Evolutionary conservation across 2,888 invertebrate genomes (phyloP), one percentile per base, ranked within the genome.

Genomic region (Leptopterna dolabrata): DNA sequence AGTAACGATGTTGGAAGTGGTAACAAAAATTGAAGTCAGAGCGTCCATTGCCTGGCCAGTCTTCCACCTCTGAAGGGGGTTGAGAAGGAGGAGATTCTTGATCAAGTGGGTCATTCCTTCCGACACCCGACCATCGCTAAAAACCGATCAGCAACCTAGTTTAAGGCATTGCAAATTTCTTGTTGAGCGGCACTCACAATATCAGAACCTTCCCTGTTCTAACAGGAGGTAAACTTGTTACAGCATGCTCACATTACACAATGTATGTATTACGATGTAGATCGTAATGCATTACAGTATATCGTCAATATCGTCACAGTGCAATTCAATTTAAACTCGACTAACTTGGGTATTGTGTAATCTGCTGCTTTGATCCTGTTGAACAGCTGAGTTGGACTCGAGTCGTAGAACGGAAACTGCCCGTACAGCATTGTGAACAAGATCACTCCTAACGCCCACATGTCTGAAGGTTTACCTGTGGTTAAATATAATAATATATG

Each of bases 371-470:
- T 95, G 90, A 96, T 96, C 91, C 96, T 94, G 89, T 94, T 94
- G 90, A 96, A 96, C 36, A 96, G 92, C 91, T 95, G 95, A 3
- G 95, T 94, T 0, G 96, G 94, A 88, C 94, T 94, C 80, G 94
- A 94, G 90, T 96, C 96, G 90, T 95, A 96, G 92, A 96, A 96
- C 0, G 96, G 96, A 91, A 96, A 96, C 92, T 96, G 95, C 0
- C 96, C 96, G 91, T 95, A 96, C 14, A 96, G 92, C 95, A 96
- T 95, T 0, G 96, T 96, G 91, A 95, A 96, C 0, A 96, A 91
- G 0, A 96, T 95, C 24, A 96, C 96, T 0, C 96, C 96, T 1
- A 96, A 91, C 0, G 96, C 95, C 96, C 96, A 96, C 95, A 96
- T 95, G 91, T 96, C 96, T 0, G 95, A 95, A 0, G 96, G 96